Base-by-base conservation (phyloP, 2,113 vertebrate species). In the Pachycephala philippinensis region DNA sequence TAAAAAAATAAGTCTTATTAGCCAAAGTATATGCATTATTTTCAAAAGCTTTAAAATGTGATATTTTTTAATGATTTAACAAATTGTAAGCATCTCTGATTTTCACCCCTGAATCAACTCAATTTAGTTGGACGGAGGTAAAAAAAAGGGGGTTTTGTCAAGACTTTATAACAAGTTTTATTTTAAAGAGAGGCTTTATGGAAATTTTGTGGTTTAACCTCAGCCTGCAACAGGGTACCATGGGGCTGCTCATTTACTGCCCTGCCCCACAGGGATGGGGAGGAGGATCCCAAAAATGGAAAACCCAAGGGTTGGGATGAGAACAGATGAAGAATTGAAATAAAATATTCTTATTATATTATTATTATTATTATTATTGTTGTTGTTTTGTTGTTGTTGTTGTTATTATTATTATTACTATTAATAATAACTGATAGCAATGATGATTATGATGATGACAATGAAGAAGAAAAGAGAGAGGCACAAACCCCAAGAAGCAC, bases 131-230 rank as follows among this genome's bases (percentile, higher is more conserved):
- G 23, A 59, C 63, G 2, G 15, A 37, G 20, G 2, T 15, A 4
- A 3, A 1, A 26, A 42, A 61, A 64, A 14, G 28, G 28, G 8
- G 5, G 21, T 42, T 63, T 75, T 45, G 13, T 52, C 19, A 82
- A 64, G 16, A 33, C 26, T 75, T 71, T 37, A 8, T 24, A 50
- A 47, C 3, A 59, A 59, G 9, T 53, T 77, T 54, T 42, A 33
- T 27, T 79, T 80, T 60, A 60, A 68, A 76, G 24, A 47, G 18
- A 28, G 14, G 2, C 15, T 68, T 91, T 77, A 70, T 1, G 0
- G 21, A 77, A 83, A 68, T 22, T 4, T 22, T 0, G 0, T 40
- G 24, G 6, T 35, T 83, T 60, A 68, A 61, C 30, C 21, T 24
- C 70, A 68, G 24, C 26, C 30, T 23, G 14, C 6, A 61, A 26